phyloP scores from a whole-genome alignment of 53 echinoderm and acorn worm genomes.

The Echinarachnius parma region DNA sequence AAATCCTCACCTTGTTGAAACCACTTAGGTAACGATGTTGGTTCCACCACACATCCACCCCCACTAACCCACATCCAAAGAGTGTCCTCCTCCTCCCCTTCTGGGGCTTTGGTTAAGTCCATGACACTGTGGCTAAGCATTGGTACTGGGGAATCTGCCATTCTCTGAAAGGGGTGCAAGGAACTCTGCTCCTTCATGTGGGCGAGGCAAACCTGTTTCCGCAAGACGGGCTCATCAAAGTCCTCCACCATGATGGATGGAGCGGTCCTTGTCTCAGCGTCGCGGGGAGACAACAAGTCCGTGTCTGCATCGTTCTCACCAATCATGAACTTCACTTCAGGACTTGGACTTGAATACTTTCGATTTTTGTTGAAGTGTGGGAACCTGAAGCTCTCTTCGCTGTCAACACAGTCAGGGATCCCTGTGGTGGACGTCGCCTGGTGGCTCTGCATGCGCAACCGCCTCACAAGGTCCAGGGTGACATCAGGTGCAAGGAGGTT shows the following conservation, averaged over 20 bases:
- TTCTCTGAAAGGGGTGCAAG: constrained; percentile 6
- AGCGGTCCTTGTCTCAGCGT: constrained; percentile 31
- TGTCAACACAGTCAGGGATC: constrained; percentile 28
- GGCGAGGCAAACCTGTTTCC: background rate
- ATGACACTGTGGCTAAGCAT: constrained; percentile 5
- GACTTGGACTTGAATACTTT: background rate
- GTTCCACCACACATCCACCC: constrained; percentile 79
- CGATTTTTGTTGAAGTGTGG: background rate
- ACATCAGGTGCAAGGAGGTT: constrained; percentile 5
- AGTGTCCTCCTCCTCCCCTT: constrained; percentile 40
- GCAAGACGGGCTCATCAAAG: background rate
- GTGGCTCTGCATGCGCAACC: constrained; percentile 28
- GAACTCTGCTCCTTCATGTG: background rate
- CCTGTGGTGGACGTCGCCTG: constrained; percentile 40
- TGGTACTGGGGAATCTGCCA: constrained; percentile 2
- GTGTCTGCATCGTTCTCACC: background rate
- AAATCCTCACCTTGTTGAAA: constrained; percentile 66
- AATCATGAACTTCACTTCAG: constrained; percentile 7
- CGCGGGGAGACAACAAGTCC: constrained; percentile 24
- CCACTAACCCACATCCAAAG: constrained; percentile 86
- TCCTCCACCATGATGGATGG: constrained; percentile 39
- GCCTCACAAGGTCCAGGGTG: constrained; percentile 12
- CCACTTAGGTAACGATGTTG: constrained; percentile 73
- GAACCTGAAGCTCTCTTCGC: background rate
- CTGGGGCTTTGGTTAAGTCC: constrained; percentile 22